Evolutionary conservation across 2,888 invertebrate species (phyloP), one percentile per base, ranked within the genome.

Genomic region (Gisinianus flammeolus): DNA sequence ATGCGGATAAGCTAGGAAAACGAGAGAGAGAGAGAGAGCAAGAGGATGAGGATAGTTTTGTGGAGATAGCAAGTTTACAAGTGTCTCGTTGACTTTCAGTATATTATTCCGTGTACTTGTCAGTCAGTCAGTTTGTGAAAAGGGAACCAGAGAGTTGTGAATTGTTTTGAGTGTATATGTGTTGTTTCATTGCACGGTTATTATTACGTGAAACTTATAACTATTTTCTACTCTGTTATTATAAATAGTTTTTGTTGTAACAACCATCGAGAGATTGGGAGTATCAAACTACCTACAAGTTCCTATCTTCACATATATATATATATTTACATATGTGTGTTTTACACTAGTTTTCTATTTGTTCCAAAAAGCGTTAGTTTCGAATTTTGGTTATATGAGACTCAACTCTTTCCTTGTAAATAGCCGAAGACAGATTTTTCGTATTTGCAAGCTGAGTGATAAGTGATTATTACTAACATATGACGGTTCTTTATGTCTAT

Each of bases 41-140:
- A 70, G 44, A 54, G 28, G 24, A 70, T 31, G 30, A 31, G 54
- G 24, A 69, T 44, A 30, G n/a, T 6, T 44, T 19, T 44, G 8
- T 44, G 44, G 62, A 62, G 62, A 62, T 62, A 26, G 62, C 28
- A 3, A 62, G 33, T 33, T 69, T 69, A 33, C 58, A 72, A 72
- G 62, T 72, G 35, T 73, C 58, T 70, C 70, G 54, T 70, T 70
- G 70, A 70, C 70, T 70, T 70, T 44, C 62, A 62, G 62, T 26
- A 26, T 58, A 58, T 62, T 62, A 62, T 62, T 26, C 26, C 62
- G 26, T 62, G 26, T 62, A 26, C 28, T 62, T 26, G 62, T 62
- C 72, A 72, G 62, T 24, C 28, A 30, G 28, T 70, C 73, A 73
- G 73, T 73, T 73, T 73, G 73, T 73, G 73, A 33, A 73, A 73